Conservation (phyloP, 92 coral and sea anemone species). For the Pocillopora grandis region DNA sequence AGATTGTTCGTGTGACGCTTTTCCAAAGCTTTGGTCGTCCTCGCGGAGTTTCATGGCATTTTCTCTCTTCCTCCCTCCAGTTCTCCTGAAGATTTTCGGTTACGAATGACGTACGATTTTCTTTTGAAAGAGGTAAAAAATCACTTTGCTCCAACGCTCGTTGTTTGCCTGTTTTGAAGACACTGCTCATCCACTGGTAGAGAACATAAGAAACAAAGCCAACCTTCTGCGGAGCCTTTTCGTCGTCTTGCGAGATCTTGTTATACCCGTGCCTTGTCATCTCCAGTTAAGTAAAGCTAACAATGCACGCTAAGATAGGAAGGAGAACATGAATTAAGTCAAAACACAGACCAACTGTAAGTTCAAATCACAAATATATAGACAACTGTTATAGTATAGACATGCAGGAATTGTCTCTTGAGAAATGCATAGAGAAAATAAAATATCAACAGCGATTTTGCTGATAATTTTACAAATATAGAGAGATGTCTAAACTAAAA, state of each 20-base stretch:
- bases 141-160: neutral
- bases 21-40: conserved; percentile 13
- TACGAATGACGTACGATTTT: neutral
- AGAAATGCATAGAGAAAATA: too few species aligned
- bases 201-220: neutral
- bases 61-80: neutral
- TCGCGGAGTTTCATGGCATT: neutral
- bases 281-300: neutral
- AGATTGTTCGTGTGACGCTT: neutral
- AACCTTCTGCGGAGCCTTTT: neutral
- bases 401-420: too few species aligned
- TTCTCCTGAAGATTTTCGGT: neutral
- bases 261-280: neutral
- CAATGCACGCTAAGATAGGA: too few species aligned
- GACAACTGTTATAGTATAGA: too few species aligned
- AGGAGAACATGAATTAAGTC: neutral
- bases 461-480: too few species aligned
- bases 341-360: too few species aligned
- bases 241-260: neutral
- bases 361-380: too few species aligned
- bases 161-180: conserved; percentile 1
- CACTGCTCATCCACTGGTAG: neutral
- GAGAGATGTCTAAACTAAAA: too few species aligned
- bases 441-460: too few species aligned
- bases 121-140: neutral